Evolutionary conservation across 2,888 invertebrate genomes (phyloP).

Genomic region (Muschampia plurimacula): DNA sequence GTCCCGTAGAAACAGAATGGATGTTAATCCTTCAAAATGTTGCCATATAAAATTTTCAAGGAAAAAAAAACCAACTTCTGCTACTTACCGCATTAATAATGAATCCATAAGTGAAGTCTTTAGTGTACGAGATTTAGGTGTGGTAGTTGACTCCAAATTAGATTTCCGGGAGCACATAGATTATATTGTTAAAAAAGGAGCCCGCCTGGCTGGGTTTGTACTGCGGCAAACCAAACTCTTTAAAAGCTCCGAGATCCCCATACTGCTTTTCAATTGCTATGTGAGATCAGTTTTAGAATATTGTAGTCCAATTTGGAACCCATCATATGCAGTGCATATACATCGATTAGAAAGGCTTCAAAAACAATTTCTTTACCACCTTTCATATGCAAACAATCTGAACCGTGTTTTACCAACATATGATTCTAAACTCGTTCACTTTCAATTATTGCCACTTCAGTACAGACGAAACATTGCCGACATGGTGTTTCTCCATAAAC

Average conservation of each 20-base stretch:
- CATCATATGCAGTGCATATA: not conserved
- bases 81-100: not conserved
- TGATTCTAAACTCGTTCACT: constrained; percentile 7
- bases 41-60: constrained; percentile 22
- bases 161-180: constrained; percentile 5
- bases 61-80: not conserved
- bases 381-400: constrained; percentile 9
- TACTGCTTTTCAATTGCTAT: not conserved
- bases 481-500: constrained; percentile 12
- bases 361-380: constrained; percentile 11
- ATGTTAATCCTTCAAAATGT: constrained; percentile 15
- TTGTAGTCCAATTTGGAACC: constrained; percentile 1
- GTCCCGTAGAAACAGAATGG: constrained; percentile 13
- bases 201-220: not conserved
- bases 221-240: constrained; percentile 3
- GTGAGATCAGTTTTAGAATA: constrained; percentile 1
- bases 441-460: constrained; percentile 3
- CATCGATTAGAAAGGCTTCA: constrained; percentile 11
- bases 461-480: constrained; percentile 14
- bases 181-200: not conserved
- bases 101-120: not conserved
- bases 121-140: constrained; percentile 3
- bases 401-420: constrained; percentile 6
- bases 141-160: constrained; percentile 10
- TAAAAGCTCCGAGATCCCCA: not conserved